These are phyloP conservation scores for Tuta absoluta DNA, from an alignment of 2,888 invertebrate genomes.

Conservation along the genomic window DNA sequence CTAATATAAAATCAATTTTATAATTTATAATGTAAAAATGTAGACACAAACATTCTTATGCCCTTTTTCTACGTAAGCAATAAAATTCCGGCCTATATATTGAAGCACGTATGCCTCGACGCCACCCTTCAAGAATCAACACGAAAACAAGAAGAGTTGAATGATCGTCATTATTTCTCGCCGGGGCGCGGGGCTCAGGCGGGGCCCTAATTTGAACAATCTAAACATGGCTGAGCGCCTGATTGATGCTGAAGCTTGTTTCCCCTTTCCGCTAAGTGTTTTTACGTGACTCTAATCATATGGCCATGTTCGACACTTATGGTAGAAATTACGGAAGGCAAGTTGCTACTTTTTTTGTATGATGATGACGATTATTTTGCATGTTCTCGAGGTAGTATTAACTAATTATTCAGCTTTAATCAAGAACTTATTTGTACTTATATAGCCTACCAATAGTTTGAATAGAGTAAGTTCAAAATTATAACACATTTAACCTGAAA, in stretches of 20 bases:
- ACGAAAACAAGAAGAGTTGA: constrained; percentile 52
- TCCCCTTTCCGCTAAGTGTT: constrained; percentile 63
- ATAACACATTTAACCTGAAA: too few species aligned
- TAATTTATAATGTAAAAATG: too few species aligned
- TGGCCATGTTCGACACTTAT: constrained; percentile 49
- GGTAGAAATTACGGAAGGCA: constrained; percentile 42
- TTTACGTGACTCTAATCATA: constrained; percentile 68
- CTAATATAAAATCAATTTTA: too few species aligned
- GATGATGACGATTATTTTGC: background rate
- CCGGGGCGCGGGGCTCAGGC: constrained; percentile 47
- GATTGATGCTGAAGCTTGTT: constrained; percentile 49
- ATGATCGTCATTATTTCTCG: constrained; percentile 69
- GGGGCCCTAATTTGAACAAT: constrained; percentile 56
- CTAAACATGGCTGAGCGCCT: constrained; percentile 63
- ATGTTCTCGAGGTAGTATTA: background rate
- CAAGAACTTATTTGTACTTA: too few species aligned
- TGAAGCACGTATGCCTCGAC: constrained; percentile 23
- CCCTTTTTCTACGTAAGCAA: too few species aligned
- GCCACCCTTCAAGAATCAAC: constrained; percentile 36
- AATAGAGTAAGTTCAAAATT: too few species aligned
- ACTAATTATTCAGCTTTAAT: too few species aligned
- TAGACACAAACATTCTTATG: too few species aligned
- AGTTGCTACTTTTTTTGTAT: background rate
- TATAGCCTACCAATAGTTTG: too few species aligned
- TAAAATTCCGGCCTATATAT: background rate